Percentiles rank a stretch among this genome's conserved stretches.
Evolutionary conservation across 2,888 invertebrate species (phyloP).

Genomic region (Tetropium fuscum): DNA sequence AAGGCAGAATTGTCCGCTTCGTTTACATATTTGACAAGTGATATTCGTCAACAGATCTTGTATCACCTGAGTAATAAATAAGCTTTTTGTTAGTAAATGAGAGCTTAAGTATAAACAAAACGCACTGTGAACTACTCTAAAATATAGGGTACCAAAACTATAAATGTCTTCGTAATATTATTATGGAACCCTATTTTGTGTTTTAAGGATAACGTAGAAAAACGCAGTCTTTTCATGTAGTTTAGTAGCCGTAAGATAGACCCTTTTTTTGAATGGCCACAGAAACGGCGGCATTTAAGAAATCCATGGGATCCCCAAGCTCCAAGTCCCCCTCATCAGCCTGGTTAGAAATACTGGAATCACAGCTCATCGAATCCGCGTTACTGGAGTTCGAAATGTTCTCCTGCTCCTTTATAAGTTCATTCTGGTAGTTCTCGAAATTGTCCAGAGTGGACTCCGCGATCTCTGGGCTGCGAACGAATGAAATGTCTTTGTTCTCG

Average conservation of each 20-base stretch:
- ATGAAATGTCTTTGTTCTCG: constrained; percentile 13
- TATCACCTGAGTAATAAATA: too few relatives aligned
- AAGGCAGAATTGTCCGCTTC: too few relatives aligned
- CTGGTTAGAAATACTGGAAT: constrained; percentile 31
- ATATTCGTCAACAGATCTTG: too few relatives aligned
- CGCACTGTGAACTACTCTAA: too few relatives aligned
- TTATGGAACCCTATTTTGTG: too few relatives aligned
- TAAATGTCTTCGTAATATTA: too few relatives aligned
- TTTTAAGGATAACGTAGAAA: too few relatives aligned
- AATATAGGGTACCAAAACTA: too few relatives aligned
- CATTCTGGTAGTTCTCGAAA: constrained; percentile 53
- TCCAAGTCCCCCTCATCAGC: constrained; percentile 37
- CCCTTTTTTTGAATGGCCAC: constrained; percentile 82
- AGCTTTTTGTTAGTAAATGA: too few relatives aligned
- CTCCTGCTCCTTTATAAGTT: constrained; percentile 47
- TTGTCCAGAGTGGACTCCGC: constrained; percentile 53
- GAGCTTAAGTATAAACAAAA: too few relatives aligned
- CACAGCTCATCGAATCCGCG: constrained; percentile 36
- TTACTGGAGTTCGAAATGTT: constrained; percentile 29
- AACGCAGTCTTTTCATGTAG: constrained; percentile 19
- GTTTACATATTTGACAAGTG: too few relatives aligned
- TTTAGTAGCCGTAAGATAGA: constrained; percentile 64
- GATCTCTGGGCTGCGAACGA: constrained; percentile 33
- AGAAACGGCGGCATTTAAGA: constrained; percentile 79
- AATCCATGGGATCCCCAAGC: constrained; percentile 66